Percentiles rank a stretch among this genome's conserved stretches.
These are phyloP conservation scores for Apodemia zela DNA, from an alignment of 2,888 invertebrate species.

Conservation along the genomic window DNA sequence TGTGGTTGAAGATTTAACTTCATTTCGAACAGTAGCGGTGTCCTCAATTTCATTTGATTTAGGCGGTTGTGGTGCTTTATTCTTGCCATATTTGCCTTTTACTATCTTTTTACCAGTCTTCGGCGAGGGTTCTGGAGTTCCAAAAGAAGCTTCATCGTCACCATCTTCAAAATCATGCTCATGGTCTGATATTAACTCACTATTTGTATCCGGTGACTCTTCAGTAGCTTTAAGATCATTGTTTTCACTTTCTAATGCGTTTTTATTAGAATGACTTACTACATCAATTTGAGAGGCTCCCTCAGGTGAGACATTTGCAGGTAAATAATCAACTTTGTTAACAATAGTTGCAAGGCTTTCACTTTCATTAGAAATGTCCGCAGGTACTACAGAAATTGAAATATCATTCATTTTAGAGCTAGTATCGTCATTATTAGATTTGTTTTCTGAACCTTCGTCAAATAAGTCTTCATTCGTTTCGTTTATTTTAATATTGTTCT, in stretches of 20 bases:
- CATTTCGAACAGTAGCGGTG: slow-evolving; percentile 13
- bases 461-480: slow-evolving; percentile 13
- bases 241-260: slow-evolving; percentile 23
- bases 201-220: slow-evolving; percentile 26
- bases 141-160: slow-evolving; percentile 71
- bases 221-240: slow-evolving; percentile 16
- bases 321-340: slow-evolving; percentile 12
- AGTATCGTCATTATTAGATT: slow-evolving; percentile 6
- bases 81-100: slow-evolving; percentile 72
- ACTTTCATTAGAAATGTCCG: slow-evolving; percentile 10
- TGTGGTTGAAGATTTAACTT: slow-evolving; percentile 25
- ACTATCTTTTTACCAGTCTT: slow-evolving; percentile 54
- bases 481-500: slow-evolving; percentile 10
- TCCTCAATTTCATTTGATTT: slow-evolving; percentile 29
- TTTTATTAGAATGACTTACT: slow-evolving; percentile 27
- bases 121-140: slow-evolving; percentile 70
- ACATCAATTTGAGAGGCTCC: slow-evolving; percentile 19
- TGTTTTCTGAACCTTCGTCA: slow-evolving; percentile 15
- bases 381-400: neutral
- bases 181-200: slow-evolving; percentile 22
- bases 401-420: slow-evolving; percentile 14
- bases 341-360: slow-evolving; percentile 25
- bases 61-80: slow-evolving; percentile 68
- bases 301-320: slow-evolving; percentile 17
- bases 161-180: slow-evolving; percentile 52